Conservation (phyloP, 1,140 invertebrate species). For the Zophobas atratus region DNA sequence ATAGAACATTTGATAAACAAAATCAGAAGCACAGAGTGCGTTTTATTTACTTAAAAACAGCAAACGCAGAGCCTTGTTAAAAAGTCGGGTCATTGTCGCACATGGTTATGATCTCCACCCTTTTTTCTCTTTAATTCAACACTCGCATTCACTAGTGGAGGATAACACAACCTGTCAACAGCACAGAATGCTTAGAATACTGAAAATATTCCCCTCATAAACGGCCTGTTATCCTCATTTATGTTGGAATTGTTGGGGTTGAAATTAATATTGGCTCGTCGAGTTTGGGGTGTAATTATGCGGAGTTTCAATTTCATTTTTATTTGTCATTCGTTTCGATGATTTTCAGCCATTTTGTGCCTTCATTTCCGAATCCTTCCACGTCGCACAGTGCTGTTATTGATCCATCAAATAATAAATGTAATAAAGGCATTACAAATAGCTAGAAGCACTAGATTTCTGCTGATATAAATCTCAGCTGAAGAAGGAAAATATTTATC, state of each 20-base stretch:
- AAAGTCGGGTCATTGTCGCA: slow-evolving; percentile 27
- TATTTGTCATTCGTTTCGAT: slow-evolving; percentile 10
- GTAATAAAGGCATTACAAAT: slow-evolving; percentile 30
- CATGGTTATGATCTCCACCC: not conserved
- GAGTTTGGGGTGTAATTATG: slow-evolving; percentile 27
- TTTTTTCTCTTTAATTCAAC: slow-evolving; percentile 28
- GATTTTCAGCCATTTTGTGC: slow-evolving; percentile 10
- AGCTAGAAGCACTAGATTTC: not conserved
- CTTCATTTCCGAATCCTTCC: not conserved
- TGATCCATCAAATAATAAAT: slow-evolving; percentile 29
- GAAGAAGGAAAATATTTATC: slow-evolving; percentile 36
- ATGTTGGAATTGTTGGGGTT: slow-evolving; percentile 20
- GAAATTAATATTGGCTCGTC: slow-evolving; percentile 32
- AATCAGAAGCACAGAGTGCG: slow-evolving; percentile 12
- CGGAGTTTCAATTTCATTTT: slow-evolving; percentile 21
- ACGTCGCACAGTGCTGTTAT: not conserved
- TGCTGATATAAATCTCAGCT: slow-evolving; percentile 11
- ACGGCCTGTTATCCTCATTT: slow-evolving; percentile 40
- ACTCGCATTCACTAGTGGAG: slow-evolving; percentile 5
- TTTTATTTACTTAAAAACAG: slow-evolving; percentile 34
- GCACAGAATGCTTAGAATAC: slow-evolving; percentile 38
- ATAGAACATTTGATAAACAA: slow-evolving; percentile 34
- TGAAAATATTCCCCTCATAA: slow-evolving; percentile 41
- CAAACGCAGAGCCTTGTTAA: slow-evolving; percentile 8
- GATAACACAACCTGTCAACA: slow-evolving; percentile 34